phyloP scores from a whole-genome alignment of 2,888 invertebrate genomes.

The Nematopogon swammerdamellus region DNA sequence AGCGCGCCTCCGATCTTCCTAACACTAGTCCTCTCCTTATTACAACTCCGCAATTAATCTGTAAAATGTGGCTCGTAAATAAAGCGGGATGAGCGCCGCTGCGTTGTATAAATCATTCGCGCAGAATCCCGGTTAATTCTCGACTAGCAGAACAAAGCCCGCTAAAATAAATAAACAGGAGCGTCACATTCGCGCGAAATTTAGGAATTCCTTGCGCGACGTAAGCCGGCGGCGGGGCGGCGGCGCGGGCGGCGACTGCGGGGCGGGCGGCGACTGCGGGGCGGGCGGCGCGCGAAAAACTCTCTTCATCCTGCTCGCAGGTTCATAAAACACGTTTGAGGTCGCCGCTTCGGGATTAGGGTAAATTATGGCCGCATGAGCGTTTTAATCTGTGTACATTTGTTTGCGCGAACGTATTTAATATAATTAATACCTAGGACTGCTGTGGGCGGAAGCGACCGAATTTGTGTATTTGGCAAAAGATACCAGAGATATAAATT shows the following conservation, averaged over 20 bases:
- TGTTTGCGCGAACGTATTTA: not conserved
- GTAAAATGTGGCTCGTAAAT: constrained; percentile 45
- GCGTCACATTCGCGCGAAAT: no score
- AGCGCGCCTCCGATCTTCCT: no score
- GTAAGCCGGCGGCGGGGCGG: no score
- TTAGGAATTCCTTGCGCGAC: no score
- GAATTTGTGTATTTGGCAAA: no score
- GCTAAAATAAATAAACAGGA: constrained; percentile 34
- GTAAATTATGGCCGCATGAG: not conserved
- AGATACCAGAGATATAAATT: no score
- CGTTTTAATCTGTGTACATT: not conserved
- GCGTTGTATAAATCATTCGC: constrained; percentile 52
- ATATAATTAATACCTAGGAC: not conserved
- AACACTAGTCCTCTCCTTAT: no score
- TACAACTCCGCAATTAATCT: constrained; percentile 46
- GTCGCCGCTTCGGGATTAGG: not conserved
- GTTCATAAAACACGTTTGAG: not conserved
- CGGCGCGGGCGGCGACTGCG: no score
- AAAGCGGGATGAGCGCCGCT: constrained; percentile 47
- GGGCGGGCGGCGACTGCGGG: no score
- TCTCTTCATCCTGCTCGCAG: not conserved
- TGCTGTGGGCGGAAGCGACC: no score
- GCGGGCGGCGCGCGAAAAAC: no score
- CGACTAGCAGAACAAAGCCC: constrained; percentile 51
- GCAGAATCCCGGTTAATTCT: constrained; percentile 37